Evolutionary conservation across 2,888 invertebrate genomes (phyloP).

Genomic region (Abrostola tripartita): DNA sequence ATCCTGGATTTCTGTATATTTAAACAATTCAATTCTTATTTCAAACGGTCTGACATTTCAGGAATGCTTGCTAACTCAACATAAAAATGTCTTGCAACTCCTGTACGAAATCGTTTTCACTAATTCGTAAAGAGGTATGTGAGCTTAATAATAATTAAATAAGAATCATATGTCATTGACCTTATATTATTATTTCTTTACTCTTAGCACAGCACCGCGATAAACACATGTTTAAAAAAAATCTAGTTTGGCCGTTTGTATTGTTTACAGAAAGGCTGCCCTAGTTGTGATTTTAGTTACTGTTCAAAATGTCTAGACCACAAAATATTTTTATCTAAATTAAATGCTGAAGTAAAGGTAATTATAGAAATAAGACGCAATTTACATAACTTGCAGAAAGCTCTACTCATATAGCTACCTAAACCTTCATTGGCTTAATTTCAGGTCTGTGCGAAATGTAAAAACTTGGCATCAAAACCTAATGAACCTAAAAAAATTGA

Average conservation of each 20-base stretch:
- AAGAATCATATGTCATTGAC: background rate
- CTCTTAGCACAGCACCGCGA: too few species aligned
- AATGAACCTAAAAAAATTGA: slow-evolving; percentile 56
- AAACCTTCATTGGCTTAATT: background rate
- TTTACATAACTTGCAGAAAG: background rate
- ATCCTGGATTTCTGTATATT: too few species aligned
- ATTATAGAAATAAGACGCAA: slow-evolving; percentile 54
- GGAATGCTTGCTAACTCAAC: background rate
- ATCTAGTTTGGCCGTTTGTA: background rate
- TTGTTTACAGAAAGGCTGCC: slow-evolving; percentile 92
- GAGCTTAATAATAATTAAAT: background rate
- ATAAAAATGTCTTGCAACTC: slow-evolving; percentile 91
- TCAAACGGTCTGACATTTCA: background rate
- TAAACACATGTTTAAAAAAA: too few species aligned
- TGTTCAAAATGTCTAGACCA: slow-evolving; percentile 94
- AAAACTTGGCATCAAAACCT: slow-evolving; percentile 53
- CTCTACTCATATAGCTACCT: background rate
- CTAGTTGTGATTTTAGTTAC: slow-evolving; percentile 94
- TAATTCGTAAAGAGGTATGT: slow-evolving; percentile 92
- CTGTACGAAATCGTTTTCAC: slow-evolving; percentile 91
- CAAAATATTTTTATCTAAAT: slow-evolving; percentile 90
- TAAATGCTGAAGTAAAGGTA: slow-evolving; percentile 90
- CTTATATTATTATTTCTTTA: background rate
- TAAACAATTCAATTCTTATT: background rate
- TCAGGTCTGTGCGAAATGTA: slow-evolving; percentile 81